phyloP scores from a whole-genome alignment of 2,113 vertebrate genomes.

The Nettapus auritus region DNA sequence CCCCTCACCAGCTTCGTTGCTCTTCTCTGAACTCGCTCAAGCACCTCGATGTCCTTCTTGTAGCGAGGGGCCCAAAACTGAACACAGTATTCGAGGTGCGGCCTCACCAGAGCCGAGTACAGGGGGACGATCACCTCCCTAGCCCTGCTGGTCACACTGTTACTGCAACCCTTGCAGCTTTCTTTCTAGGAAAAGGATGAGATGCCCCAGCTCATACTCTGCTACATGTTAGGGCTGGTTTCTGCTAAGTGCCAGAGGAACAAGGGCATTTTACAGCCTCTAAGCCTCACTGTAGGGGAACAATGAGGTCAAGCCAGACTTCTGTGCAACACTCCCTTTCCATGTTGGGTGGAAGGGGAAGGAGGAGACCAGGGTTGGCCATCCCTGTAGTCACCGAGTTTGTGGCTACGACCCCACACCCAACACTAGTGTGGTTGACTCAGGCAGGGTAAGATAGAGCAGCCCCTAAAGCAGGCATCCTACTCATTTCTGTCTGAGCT shows the following conservation, averaged over 20 bases:
- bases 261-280: too few species aligned
- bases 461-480: fast-evolving
- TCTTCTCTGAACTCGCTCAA: too few species aligned
- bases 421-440: fast-evolving
- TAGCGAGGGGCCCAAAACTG: too few species aligned
- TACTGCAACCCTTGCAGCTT: not conserved
- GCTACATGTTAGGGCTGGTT: fast-evolving
- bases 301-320: not conserved
- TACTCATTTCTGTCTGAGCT: not conserved
- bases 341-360: fast-evolving
- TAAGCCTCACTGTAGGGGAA: not conserved
- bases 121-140: too few species aligned
- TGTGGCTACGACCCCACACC: not conserved
- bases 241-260: not conserved
- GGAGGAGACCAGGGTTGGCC: not conserved
- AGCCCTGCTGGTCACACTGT: too few species aligned
- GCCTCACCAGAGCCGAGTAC: too few species aligned
- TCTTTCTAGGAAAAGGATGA: not conserved
- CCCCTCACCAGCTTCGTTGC: too few species aligned
- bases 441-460: not conserved
- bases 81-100: too few species aligned
- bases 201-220: fast-evolving
- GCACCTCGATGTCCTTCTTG: too few species aligned
- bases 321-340: fast-evolving
- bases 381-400: fast-evolving